Evolutionary conservation across 2,888 invertebrate species (phyloP).

Genomic region (Elmis aenea): DNA sequence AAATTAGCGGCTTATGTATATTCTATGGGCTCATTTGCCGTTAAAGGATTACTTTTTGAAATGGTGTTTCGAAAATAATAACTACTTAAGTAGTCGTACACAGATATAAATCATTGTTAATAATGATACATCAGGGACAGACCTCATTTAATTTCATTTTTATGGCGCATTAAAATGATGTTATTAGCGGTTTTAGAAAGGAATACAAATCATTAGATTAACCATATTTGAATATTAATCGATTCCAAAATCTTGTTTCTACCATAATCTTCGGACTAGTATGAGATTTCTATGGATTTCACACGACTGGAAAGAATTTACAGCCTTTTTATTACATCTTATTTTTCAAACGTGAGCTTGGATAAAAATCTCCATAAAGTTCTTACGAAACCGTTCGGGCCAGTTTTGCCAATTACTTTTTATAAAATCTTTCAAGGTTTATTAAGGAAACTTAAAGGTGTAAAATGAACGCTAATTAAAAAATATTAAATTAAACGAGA

Average conservation of each 20-base stretch:
- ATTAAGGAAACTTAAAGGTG: slow-evolving; percentile 8
- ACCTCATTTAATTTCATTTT: slow-evolving; percentile 12
- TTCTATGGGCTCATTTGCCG: too few relatives aligned
- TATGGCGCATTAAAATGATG: slow-evolving; percentile 15
- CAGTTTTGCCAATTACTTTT: slow-evolving; percentile 7
- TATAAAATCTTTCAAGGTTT: slow-evolving; percentile 1
- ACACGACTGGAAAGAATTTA: slow-evolving; percentile 13
- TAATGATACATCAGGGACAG: slow-evolving; percentile 4
- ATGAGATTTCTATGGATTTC: slow-evolving; percentile 14
- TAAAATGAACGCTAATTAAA: slow-evolving; percentile 16
- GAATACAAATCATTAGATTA: slow-evolving; percentile 8
- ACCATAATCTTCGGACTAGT: slow-evolving; percentile 15
- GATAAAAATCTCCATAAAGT: slow-evolving; percentile 6
- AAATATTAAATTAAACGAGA: slow-evolving; percentile 16
- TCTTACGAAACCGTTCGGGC: slow-evolving; percentile 1
- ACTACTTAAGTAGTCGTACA: too few relatives aligned
- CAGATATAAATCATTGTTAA: slow-evolving; percentile 5
- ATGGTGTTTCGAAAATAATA: too few relatives aligned
- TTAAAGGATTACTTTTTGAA: too few relatives aligned
- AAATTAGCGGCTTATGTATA: too few relatives aligned
- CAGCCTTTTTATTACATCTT: slow-evolving; percentile 15
- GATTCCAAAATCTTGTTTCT: slow-evolving; percentile 10
- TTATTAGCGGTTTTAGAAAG: slow-evolving; percentile 11
- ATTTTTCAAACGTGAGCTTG: slow-evolving; percentile 5
- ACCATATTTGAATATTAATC: slow-evolving; percentile 8